Evolutionary conservation across 2,888 invertebrate species (phyloP).

Genomic region (Xanthia togata): DNA sequence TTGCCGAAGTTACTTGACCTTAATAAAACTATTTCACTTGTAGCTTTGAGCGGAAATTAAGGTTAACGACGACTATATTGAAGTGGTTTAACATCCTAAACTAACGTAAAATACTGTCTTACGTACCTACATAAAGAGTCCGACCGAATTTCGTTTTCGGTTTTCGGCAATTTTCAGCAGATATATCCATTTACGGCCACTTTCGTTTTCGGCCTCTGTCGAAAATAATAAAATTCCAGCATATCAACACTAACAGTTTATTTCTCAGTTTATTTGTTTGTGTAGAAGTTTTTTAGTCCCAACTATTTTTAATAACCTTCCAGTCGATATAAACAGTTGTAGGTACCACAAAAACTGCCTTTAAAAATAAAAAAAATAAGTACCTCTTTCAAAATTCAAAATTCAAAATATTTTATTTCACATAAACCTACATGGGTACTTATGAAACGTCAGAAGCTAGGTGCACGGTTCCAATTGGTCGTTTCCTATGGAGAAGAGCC

Average conservation of each 20-base stretch:
- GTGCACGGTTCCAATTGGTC: too few species aligned
- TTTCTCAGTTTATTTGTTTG: too few species aligned
- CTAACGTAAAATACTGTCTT: background rate
- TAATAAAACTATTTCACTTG: slow-evolving; percentile 10
- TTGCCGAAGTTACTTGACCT: slow-evolving; percentile 13
- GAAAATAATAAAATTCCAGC: background rate
- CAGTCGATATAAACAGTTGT: too few species aligned
- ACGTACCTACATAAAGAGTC: background rate
- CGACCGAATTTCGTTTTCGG: background rate
- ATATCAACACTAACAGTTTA: background rate
- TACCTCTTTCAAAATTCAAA: too few species aligned
- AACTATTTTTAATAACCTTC: too few species aligned
- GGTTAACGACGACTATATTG: background rate
- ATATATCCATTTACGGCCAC: background rate
- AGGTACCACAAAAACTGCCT: too few species aligned
- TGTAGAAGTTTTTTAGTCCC: too few species aligned
- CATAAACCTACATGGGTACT: too few species aligned
- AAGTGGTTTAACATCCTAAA: background rate
- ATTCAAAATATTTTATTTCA: too few species aligned
- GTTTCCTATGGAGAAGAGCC: too few species aligned
- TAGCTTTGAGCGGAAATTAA: slow-evolving; percentile 15
- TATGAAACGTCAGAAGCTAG: too few species aligned
- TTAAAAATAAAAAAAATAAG: too few species aligned
- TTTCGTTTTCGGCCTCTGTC: background rate
- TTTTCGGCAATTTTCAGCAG: background rate